These are phyloP conservation scores for Eurystomus gularis DNA, from an alignment of 2,113 vertebrate genomes.

Conservation along the genomic window DNA sequence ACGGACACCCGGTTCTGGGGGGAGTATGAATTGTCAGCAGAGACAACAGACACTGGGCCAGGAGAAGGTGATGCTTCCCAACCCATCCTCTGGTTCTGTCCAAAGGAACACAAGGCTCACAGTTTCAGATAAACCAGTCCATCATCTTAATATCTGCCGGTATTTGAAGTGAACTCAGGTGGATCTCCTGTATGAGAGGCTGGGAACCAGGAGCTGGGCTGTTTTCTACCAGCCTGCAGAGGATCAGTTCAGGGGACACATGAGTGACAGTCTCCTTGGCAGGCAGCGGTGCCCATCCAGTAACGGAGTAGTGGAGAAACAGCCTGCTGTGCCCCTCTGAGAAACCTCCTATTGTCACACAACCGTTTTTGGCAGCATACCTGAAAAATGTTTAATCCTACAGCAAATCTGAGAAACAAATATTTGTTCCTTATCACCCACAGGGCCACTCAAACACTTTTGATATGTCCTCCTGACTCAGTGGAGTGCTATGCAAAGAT, in stretches of 20 bases:
- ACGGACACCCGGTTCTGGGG: accelerated
- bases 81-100: neutral
- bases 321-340: neutral
- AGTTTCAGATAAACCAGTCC: neutral
- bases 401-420: constrained; percentile 14
- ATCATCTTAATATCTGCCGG: neutral
- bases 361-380: neutral
- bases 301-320: neutral
- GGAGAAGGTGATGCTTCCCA: neutral
- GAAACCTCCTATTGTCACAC: neutral
- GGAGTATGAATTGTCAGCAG: accelerated
- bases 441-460: neutral
- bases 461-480: neutral
- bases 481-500: neutral
- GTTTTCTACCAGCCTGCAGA: neutral
- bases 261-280: neutral
- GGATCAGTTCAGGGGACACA: accelerated
- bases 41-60: accelerated
- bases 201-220: neutral
- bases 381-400: neutral
- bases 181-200: neutral
- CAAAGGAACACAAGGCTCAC: neutral
- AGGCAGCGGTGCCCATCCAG: neutral
- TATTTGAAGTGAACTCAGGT: neutral
- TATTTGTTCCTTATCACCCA: neutral